Percentiles rank a stretch among this genome's conserved stretches.
Conservation (phyloP, 1,140 invertebrate species). For the Pseudomyrmex cubaensis region DNA sequence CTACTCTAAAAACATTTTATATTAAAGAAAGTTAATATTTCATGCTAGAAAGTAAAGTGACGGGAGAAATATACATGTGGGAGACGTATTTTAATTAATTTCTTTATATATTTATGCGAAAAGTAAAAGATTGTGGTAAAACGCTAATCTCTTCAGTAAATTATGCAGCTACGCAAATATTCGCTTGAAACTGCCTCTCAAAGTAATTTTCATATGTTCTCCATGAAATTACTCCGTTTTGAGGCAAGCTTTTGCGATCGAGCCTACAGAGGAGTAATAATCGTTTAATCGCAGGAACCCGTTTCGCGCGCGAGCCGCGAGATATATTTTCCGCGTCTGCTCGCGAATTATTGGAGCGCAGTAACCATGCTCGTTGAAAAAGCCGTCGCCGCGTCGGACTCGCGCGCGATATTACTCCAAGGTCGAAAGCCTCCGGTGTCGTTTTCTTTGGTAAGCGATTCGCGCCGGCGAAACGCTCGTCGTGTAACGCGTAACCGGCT, state of each 20-base stretch:
- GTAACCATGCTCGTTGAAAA: slow-evolving; percentile 56
- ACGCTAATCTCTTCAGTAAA: too few relatives aligned
- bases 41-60: too few relatives aligned
- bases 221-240: slow-evolving; percentile 8
- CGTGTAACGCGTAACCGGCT: slow-evolving; percentile 34
- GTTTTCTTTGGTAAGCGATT: slow-evolving; percentile 29
- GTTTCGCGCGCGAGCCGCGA: slow-evolving; percentile 24
- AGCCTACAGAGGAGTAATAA: not conserved
- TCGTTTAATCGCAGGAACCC: slow-evolving; percentile 23
- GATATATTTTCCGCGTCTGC: slow-evolving; percentile 47
- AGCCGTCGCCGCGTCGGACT: slow-evolving; percentile 43
- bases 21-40: too few relatives aligned
- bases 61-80: too few relatives aligned
- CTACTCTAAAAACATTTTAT: too few relatives aligned
- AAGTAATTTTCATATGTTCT: not conserved
- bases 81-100: not conserved
- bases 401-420: slow-evolving; percentile 40
- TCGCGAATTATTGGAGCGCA: slow-evolving; percentile 55
- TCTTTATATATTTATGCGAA: not conserved
- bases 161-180: not conserved
- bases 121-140: not conserved
- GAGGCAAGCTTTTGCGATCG: not conserved
- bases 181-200: not conserved
- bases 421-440: slow-evolving; percentile 34
- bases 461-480: not conserved